Conservation (phyloP, 2,888 invertebrate species). For the Linnaemya vulpina region DNA sequence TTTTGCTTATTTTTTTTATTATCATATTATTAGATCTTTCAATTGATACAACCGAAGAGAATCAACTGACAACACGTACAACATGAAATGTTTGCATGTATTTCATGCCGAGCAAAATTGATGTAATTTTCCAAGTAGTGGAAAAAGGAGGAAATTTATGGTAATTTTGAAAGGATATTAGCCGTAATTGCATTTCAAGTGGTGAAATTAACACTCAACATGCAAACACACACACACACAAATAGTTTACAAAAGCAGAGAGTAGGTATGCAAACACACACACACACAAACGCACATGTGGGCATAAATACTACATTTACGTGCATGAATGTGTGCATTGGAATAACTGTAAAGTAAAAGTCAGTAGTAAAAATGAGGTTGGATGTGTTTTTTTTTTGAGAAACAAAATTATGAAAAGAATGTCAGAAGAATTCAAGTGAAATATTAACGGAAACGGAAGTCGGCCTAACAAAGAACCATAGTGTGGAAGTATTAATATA, state of each 20-base stretch:
- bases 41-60: slow-evolving; percentile 36
- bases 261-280: background rate
- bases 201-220: slow-evolving; percentile 46
- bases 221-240: background rate
- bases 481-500: slow-evolving; percentile 3
- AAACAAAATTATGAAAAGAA: slow-evolving; percentile 37
- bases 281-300: background rate
- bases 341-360: background rate
- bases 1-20: background rate
- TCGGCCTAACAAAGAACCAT: background rate
- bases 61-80: background rate
- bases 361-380: background rate
- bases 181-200: slow-evolving; percentile 62
- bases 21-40: slow-evolving; percentile 56
- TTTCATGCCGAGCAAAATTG: slow-evolving; percentile 1
- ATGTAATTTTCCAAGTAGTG: background rate
- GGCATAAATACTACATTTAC: background rate
- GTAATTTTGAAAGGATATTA: slow-evolving; percentile 68
- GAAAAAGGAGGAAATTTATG: slow-evolving; percentile 57
- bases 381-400: background rate
- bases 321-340: background rate
- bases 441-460: slow-evolving; percentile 50
- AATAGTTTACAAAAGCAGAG: background rate
- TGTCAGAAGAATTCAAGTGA: slow-evolving; percentile 29
- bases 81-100: background rate